A percentile compares a stretch with the other conserved stretches of the same genome.
Conservation (phyloP, 2,113 vertebrate species). For the Cinclus cinclus region DNA sequence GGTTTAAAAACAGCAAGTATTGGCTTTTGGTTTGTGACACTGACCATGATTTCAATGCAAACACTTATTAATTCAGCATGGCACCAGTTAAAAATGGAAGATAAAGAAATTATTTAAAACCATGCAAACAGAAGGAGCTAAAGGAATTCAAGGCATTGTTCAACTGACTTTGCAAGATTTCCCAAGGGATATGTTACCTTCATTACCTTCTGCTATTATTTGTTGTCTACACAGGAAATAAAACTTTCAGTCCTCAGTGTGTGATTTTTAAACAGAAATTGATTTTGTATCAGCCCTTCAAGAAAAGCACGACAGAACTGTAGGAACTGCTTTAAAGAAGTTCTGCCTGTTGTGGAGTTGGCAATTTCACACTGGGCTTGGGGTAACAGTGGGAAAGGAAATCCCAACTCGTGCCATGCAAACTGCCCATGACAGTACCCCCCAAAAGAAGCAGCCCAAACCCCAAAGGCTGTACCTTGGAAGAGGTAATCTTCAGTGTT, state of each 20-base stretch:
- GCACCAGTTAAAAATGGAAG: neutral
- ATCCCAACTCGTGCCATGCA: neutral
- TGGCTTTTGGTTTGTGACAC: neutral
- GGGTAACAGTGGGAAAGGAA: neutral
- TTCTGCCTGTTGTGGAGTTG: rapidly evolving
- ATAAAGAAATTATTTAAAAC: neutral
- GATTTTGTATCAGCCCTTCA: neutral
- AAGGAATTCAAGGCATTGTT: neutral
- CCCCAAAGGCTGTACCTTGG: conserved; percentile 79
- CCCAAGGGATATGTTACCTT: neutral
- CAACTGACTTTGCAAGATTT: neutral
- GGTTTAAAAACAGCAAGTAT: conserved; percentile 29
- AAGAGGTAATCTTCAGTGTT: conserved; percentile 99
- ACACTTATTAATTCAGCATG: neutral
- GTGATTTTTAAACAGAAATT: neutral
- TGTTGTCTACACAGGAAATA: neutral
- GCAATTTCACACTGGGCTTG: neutral
- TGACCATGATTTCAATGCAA: neutral
- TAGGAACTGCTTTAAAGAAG: neutral
- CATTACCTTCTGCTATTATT: neutral
- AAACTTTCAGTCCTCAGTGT: neutral
- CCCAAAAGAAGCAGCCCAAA: rapidly evolving
- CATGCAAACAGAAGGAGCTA: neutral
- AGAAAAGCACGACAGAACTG: neutral
- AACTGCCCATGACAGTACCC: rapidly evolving